A percentile compares a stretch with the other conserved stretches of the same genome.
Evolutionary conservation across 2,797 vertebrate species (phyloP).

Genomic region (Gadopsis bispinosus): DNA sequence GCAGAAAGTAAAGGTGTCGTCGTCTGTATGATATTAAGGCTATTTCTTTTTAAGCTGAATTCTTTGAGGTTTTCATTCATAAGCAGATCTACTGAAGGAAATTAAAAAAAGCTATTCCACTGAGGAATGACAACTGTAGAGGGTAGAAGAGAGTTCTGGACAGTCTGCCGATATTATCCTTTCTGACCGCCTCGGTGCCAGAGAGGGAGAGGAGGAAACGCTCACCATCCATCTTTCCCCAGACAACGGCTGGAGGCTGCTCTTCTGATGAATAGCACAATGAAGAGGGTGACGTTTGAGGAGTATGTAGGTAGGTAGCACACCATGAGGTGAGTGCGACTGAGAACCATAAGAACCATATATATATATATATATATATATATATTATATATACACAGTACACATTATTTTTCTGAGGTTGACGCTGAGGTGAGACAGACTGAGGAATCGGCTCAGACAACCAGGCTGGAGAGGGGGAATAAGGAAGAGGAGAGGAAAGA

Average conservation of each 20-base stretch:
- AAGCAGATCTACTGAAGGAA: slow-evolving; percentile 49
- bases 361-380: slow-evolving; percentile 34
- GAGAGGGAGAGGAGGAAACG: slow-evolving; percentile 27
- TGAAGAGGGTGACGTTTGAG: slow-evolving; percentile 51
- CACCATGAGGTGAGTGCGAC: slow-evolving; percentile 67
- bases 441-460: slow-evolving; percentile 84
- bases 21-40: slow-evolving; percentile 60
- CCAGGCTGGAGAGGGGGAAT: slow-evolving; percentile 61
- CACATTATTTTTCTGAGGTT: slow-evolving; percentile 76
- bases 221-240: slow-evolving; percentile 26
- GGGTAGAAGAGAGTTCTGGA: slow-evolving; percentile 38
- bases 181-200: slow-evolving; percentile 14
- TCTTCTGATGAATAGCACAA: slow-evolving; percentile 65
- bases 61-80: slow-evolving; percentile 39
- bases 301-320: slow-evolving; percentile 55
- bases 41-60: slow-evolving; percentile 40
- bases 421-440: slow-evolving; percentile 76
- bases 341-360: slow-evolving; percentile 75
- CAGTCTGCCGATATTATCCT: slow-evolving; percentile 18
- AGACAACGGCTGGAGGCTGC: slow-evolving; percentile 32
- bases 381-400: slow-evolving; percentile 72
- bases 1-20: slow-evolving; percentile 30
- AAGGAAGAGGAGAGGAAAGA: slow-evolving; percentile 33
- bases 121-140: slow-evolving; percentile 43
- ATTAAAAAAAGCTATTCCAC: slow-evolving; percentile 35